Percentiles rank a stretch among this genome's conserved stretches.
Evolutionary conservation across 2,113 vertebrate species (phyloP).

Genomic region (Sula dactylatra): DNA sequence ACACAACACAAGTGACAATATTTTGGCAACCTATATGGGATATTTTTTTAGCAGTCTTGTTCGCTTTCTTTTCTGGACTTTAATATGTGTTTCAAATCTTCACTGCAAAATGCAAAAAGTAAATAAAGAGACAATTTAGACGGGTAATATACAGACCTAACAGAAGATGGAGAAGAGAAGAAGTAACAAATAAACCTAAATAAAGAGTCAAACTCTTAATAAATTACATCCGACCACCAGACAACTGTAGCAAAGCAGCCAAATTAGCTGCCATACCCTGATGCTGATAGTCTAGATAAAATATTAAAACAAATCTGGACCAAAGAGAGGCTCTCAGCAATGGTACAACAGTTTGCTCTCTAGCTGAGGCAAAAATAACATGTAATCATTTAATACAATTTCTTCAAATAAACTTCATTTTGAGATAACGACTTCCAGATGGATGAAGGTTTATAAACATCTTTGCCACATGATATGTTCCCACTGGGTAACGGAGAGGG

Average conservation of each 20-base stretch:
- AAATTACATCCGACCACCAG: slow-evolving; percentile 19
- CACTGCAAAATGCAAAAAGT: not conserved
- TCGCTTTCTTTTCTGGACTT: not conserved
- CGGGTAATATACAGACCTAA: not conserved
- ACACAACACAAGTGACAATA: not conserved
- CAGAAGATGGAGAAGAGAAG: not conserved
- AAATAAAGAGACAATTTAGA: slow-evolving; percentile 20
- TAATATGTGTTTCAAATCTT: not conserved
- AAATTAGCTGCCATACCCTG: slow-evolving; percentile 33
- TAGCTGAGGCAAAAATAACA: slow-evolving; percentile 27
- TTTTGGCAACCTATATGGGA: slow-evolving; percentile 27
- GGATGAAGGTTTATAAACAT: slow-evolving; percentile 45
- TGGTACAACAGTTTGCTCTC: slow-evolving; percentile 24
- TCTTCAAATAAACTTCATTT: slow-evolving; percentile 63
- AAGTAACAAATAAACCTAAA: slow-evolving; percentile 29
- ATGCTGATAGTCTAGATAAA: slow-evolving; percentile 40
- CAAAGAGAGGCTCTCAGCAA: slow-evolving; percentile 6
- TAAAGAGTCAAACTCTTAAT: slow-evolving; percentile 45
- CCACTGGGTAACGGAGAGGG: not conserved
- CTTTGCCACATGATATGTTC: slow-evolving; percentile 1
- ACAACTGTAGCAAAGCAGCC: not conserved
- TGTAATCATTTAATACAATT: slow-evolving; percentile 50
- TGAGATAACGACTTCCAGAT: slow-evolving; percentile 52
- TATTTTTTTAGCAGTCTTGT: not conserved
- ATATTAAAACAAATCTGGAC: not conserved